Percentiles rank a stretch among this genome's conserved stretches.
phyloP scores from a whole-genome alignment of 2,797 vertebrate genomes.

The Champsocephalus gunnari region DNA sequence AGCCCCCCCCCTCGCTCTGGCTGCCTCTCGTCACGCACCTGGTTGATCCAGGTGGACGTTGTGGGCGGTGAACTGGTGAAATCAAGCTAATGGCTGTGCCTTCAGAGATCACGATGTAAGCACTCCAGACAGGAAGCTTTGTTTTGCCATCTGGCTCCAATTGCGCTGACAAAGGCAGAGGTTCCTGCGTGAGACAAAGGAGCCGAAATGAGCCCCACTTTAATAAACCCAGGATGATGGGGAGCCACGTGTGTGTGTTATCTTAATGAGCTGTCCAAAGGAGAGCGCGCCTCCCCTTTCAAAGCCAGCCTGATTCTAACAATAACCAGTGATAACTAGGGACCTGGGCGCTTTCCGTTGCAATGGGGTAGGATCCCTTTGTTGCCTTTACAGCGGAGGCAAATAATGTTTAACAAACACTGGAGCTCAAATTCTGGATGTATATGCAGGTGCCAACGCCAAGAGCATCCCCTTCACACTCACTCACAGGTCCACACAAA shows the following conservation, averaged over 20 bases:
- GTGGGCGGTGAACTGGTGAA: slow-evolving; percentile 69
- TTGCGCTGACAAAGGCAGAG: slow-evolving; percentile 81
- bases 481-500: slow-evolving; percentile 3
- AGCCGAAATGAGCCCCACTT: slow-evolving; percentile 80
- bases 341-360: slow-evolving; percentile 74
- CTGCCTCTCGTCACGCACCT: slow-evolving; percentile 58
- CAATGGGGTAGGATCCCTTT: slow-evolving; percentile 66
- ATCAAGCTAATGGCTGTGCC: slow-evolving; percentile 74
- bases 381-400: slow-evolving; percentile 71
- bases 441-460: slow-evolving; percentile 55
- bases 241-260: slow-evolving; percentile 80
- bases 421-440: slow-evolving; percentile 59
- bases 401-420: slow-evolving; percentile 78
- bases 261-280: slow-evolving; percentile 86
- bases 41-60: slow-evolving; percentile 71
- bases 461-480: slow-evolving; percentile 38
- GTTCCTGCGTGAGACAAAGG: slow-evolving; percentile 80
- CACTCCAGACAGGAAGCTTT: slow-evolving; percentile 79
- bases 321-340: slow-evolving; percentile 81
- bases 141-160: slow-evolving; percentile 85
- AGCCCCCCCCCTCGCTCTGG: slow-evolving; percentile 15
- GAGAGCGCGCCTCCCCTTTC: slow-evolving; percentile 73
- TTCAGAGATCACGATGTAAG: slow-evolving; percentile 74
- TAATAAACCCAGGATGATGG: slow-evolving; percentile 82
- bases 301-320: slow-evolving; percentile 81